Percentiles rank a stretch among this genome's conserved stretches.
Conservation (phyloP, 2,797 vertebrate species). For the Acanthurus lineatus region DNA sequence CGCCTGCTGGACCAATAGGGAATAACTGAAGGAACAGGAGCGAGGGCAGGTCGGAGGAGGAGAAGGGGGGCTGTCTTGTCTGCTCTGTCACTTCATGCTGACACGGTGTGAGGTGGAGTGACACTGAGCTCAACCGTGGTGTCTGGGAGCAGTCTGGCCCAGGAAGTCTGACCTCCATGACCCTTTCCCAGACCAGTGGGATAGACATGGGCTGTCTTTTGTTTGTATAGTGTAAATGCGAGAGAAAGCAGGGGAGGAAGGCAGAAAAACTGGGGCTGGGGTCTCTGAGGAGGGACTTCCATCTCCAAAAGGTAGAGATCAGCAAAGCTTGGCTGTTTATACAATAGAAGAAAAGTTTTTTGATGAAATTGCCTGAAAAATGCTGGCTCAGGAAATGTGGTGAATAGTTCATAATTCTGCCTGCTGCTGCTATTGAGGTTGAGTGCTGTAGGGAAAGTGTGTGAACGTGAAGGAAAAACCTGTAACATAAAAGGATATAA, state of each 20-base stretch:
- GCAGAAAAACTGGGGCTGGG: constrained; percentile 29
- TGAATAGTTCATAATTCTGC: constrained; percentile 52
- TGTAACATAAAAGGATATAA: constrained; percentile 10
- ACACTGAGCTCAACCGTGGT: constrained; percentile 77
- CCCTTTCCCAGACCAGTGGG: constrained; percentile 62
- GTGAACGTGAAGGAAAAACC: constrained; percentile 45
- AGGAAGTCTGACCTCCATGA: constrained; percentile 72
- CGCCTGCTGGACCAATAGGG: constrained; percentile 67
- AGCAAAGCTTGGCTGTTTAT: constrained; percentile 72
- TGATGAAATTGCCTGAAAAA: constrained; percentile 71
- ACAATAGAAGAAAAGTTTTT: constrained; percentile 61
- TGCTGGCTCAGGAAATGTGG: constrained; percentile 67
- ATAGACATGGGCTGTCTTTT: constrained; percentile 60
- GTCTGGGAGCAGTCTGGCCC: constrained; percentile 76
- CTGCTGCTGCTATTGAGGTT: constrained; percentile 37
- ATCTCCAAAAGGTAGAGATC: constrained; percentile 70
- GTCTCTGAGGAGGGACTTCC: constrained; percentile 65
- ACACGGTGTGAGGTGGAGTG: constrained; percentile 81
- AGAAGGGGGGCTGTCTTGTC: constrained; percentile 55
- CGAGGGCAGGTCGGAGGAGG: constrained; percentile 35
- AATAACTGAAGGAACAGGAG: constrained; percentile 63
- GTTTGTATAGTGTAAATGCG: constrained; percentile 67
- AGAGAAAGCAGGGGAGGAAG: constrained; percentile 27
- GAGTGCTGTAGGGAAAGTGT: constrained; percentile 47
- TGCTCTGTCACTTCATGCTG: constrained; percentile 82